Percentiles rank a stretch among this genome's conserved stretches.
These are phyloP conservation scores for Torymus texanus DNA, from an alignment of 2,888 invertebrate genomes.

Conservation along the genomic window DNA sequence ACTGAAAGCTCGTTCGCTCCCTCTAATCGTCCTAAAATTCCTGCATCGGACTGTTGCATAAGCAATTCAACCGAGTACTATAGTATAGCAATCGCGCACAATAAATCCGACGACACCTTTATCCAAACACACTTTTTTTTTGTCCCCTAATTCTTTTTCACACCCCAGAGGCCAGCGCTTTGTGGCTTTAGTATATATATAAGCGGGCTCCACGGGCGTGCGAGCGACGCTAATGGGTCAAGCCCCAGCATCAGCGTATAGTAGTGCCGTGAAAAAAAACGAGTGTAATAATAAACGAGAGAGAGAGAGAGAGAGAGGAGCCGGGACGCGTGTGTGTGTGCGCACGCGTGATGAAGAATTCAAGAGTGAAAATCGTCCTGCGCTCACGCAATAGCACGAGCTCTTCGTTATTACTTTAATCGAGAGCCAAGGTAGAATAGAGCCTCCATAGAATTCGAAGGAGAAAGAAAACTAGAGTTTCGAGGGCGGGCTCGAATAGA, in stretches of 20 bases:
- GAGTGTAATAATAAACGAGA: slow-evolving; percentile 5
- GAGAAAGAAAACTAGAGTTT: slow-evolving; percentile 33
- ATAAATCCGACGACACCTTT: no score
- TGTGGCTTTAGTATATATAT: no score
- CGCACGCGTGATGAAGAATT: slow-evolving; percentile 11
- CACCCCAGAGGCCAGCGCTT: no score
- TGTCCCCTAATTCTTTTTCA: no score
- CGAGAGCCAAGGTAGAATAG: neutral
- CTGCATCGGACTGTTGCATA: neutral
- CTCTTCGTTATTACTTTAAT: slow-evolving; percentile 9
- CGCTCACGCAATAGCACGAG: neutral
- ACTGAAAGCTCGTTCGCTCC: no score
- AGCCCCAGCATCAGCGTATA: no score
- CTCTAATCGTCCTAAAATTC: neutral
- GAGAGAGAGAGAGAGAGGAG: slow-evolving; percentile 8
- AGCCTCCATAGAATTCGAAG: slow-evolving; percentile 8
- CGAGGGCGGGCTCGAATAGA: slow-evolving; percentile 17
- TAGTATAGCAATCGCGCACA: neutral
- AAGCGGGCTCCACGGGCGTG: neutral
- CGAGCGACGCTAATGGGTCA: slow-evolving; percentile 38
- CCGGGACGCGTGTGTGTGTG: no score
- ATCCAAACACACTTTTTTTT: no score
- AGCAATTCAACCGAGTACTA: neutral
- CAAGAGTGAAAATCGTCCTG: slow-evolving; percentile 25
- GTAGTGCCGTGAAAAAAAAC: neutral